A percentile compares a stretch with the other conserved stretches of the same genome.
phyloP scores from a whole-genome alignment of 2,888 invertebrate species.

The Lepidocyrtinus sp. region DNA sequence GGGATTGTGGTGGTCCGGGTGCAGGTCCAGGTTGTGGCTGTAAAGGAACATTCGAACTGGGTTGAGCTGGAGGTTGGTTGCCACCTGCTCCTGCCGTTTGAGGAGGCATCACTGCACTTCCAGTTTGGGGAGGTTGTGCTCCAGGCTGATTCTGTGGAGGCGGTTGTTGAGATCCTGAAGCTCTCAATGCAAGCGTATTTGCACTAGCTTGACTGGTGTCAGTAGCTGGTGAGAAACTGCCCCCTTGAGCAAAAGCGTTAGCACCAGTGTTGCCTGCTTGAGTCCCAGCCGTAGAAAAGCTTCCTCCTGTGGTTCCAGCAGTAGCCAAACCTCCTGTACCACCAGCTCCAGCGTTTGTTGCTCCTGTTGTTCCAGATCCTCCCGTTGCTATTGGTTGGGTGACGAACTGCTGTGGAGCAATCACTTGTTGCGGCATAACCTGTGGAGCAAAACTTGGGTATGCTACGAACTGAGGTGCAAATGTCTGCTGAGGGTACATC shows the following conservation, averaged over 20 bases:
- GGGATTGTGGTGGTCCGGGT: constrained; percentile 3
- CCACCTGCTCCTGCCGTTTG: neutral
- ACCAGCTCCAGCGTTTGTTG: neutral
- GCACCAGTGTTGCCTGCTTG: constrained; percentile 2
- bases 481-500: too few species aligned
- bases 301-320: constrained; percentile 11
- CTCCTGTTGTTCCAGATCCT: too few species aligned
- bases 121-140: neutral
- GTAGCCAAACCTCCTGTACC: neutral
- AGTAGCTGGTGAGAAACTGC: neutral
- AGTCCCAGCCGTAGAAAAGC: constrained; percentile 6
- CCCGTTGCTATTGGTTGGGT: too few species aligned
- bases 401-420: too few species aligned
- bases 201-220: neutral
- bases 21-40: neutral
- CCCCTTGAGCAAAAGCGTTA: constrained; percentile 20
- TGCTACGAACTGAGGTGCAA: too few species aligned
- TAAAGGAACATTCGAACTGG: neutral
- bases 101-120: neutral
- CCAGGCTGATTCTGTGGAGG: neutral
- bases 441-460: too few species aligned
- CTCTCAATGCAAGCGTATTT: constrained; percentile 17
- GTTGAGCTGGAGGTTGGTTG: neutral
- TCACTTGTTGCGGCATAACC: too few species aligned
- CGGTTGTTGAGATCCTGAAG: constrained; percentile 20